Conservation (phyloP, 2,888 invertebrate genomes). For the Fragum sueziense region DNA sequence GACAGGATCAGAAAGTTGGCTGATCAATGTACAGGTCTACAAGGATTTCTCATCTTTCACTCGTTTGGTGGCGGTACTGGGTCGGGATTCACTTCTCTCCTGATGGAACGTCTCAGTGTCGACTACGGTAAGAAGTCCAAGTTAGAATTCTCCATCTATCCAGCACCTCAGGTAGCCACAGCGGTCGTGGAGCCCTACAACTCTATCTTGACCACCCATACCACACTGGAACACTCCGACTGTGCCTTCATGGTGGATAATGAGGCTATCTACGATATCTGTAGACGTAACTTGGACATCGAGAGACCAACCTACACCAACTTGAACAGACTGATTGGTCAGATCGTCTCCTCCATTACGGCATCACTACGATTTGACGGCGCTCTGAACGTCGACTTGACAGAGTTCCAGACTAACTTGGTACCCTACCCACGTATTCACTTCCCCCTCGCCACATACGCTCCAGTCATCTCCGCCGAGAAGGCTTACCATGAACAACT, state of each 20-base stretch:
- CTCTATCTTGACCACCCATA: slow-evolving; percentile 78
- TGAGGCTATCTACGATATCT: slow-evolving; percentile 88
- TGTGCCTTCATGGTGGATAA: slow-evolving; percentile 93
- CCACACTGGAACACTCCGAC: slow-evolving; percentile 78
- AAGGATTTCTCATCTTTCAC: slow-evolving; percentile 80
- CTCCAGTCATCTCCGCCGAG: slow-evolving; percentile 96
- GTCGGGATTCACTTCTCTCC: slow-evolving; percentile 81
- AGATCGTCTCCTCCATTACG: slow-evolving; percentile 49
- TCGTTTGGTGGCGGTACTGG: slow-evolving; percentile 80
- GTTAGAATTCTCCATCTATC: slow-evolving; percentile 79
- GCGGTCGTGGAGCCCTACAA: slow-evolving; percentile 80
- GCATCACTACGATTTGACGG: slow-evolving; percentile 83
- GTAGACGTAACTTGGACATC: slow-evolving; percentile 91
- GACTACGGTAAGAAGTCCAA: slow-evolving; percentile 80
- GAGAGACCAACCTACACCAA: slow-evolving; percentile 93
- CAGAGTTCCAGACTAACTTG: slow-evolving; percentile 83
- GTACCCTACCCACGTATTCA: slow-evolving; percentile 86
- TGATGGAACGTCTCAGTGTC: slow-evolving; percentile 79
- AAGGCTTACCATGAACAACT: slow-evolving; percentile 92
- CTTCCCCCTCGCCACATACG: slow-evolving; percentile 91
- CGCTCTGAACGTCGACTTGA: slow-evolving; percentile 83
- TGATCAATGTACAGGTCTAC: slow-evolving; percentile 80
- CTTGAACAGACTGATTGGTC: slow-evolving; percentile 94
- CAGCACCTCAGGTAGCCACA: slow-evolving; percentile 79
- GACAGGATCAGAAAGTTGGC: slow-evolving; percentile 82